Evolutionary conservation across 2,797 vertebrate genomes (phyloP).

Genomic region (Amblyopsis hoosieri): DNA sequence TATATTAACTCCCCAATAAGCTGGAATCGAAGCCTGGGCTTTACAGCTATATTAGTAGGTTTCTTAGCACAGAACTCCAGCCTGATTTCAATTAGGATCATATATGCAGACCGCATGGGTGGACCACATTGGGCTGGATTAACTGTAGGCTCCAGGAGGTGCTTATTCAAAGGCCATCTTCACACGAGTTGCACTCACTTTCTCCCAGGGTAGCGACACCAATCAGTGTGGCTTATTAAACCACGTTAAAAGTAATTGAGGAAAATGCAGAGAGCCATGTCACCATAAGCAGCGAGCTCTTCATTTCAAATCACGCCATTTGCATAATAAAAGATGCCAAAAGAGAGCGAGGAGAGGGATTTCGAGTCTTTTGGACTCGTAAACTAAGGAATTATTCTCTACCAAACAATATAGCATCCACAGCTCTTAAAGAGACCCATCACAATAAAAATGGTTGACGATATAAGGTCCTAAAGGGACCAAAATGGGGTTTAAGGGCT

Average conservation of each 20-base stretch:
- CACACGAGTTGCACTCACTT: conserved; percentile 4
- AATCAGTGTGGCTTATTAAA: conserved; percentile 23
- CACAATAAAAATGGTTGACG: conserved; percentile 18
- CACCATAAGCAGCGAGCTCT: conserved; percentile 5
- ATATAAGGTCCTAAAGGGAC: not conserved
- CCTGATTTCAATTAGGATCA: conserved; percentile 26
- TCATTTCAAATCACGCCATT: conserved; percentile 5
- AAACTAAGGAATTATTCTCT: conserved; percentile 1
- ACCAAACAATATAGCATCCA: conserved; percentile 5
- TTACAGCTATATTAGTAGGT: not conserved
- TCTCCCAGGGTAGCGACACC: conserved; percentile 24
- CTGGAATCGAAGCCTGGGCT: conserved; percentile 3
- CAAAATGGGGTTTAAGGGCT: conserved; percentile 16
- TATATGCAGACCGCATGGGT: conserved; percentile 19
- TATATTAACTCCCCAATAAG: conserved; percentile 38
- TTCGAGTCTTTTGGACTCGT: not conserved
- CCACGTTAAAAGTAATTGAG: conserved; percentile 20
- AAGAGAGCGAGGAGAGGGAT: not conserved
- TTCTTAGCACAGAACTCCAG: conserved; percentile 5
- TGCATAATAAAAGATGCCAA: conserved; percentile 4
- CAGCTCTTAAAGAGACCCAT: conserved; percentile 1
- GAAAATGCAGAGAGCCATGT: conserved; percentile 16
- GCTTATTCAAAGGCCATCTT: conserved; percentile 6
- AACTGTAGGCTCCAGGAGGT: conserved; percentile 23
- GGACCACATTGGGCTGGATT: conserved; percentile 30